Base-by-base conservation (phyloP, 2,888 invertebrate species). In the Sipha maydis region DNA sequence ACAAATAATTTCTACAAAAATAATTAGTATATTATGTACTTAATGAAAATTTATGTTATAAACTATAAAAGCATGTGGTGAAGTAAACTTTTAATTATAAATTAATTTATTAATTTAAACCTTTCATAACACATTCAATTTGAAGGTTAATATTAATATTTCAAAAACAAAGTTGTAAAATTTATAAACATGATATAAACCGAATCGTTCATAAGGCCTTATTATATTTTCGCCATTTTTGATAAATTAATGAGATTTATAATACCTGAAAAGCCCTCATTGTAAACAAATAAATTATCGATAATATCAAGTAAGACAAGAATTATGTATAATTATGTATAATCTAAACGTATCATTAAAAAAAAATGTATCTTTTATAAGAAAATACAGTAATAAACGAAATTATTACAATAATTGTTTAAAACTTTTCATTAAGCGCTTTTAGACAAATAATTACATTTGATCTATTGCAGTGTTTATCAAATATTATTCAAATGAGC, bases 61-160 rank as follows among this genome's bases (percentile, higher is more conserved):
- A 76, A 0, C n/a, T 34, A 28, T 9, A 28, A 38, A 67, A 38
- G 28, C 34, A 14, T 41, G n/a, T 38, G n/a, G 17, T n/a, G 19
- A 28, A 69, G 80, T 67, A 41, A 7, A 41, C 8, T 41, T 41
- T 80, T 69, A 80, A 38, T 41, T 67, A 28, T 3, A 21, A 69
- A 41, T 80, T 11, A 1, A 61, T 80, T n/a, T 41, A 80, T 69
- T 80, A 38, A 17, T 67, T 67, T 80, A 79, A 34, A 61, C 34
- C 34, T 25, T 80, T 38, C 14, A 41, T 11, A 80, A 67, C 41
- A 34, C 38, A 80, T 80, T 80, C 67, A 41, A 17, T 21, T 69
- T 80, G 80, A 80, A 80, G 67, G 80, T 80, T 41, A 11, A 69
- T 41, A 69, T 41, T 19, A 38, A 67, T 69, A 67, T 28, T 25